A percentile compares a stretch with the other conserved stretches of the same genome.
These are phyloP conservation scores for Meloidogyne floridensis DNA, from an alignment of 1,140 invertebrate species.

Conservation along the genomic window DNA sequence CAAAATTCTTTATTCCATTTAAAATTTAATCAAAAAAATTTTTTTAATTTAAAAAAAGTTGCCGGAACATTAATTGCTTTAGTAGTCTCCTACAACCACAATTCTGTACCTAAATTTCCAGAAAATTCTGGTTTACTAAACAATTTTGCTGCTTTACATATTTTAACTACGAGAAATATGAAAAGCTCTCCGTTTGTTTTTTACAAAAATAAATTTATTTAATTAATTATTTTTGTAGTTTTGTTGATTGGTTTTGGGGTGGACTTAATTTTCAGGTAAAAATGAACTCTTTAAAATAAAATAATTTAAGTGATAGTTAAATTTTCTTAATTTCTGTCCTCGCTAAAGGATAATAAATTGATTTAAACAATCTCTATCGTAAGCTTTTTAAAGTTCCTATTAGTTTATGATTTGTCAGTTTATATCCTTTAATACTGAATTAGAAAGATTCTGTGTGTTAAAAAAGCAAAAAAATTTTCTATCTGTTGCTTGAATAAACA, in stretches of 20 bases:
- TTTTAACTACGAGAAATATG: slow-evolving; percentile 66
- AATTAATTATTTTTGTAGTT: slow-evolving; percentile 5
- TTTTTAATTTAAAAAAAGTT: slow-evolving; percentile 7
- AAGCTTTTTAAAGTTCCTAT: too few species aligned
- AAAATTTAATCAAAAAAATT: slow-evolving; percentile 2
- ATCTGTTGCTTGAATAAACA: too few species aligned
- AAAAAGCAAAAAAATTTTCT: too few species aligned
- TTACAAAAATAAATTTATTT: neutral
- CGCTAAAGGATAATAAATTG: too few species aligned
- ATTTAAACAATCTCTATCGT: too few species aligned
- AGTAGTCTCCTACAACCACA: slow-evolving; percentile 65
- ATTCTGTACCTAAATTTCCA: slow-evolving; percentile 64
- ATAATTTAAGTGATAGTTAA: too few species aligned
- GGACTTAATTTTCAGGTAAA: slow-evolving; percentile 65
- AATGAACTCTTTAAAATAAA: too few species aligned
- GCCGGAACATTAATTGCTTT: slow-evolving; percentile 58
- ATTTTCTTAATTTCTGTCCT: too few species aligned
- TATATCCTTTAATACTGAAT: too few species aligned
- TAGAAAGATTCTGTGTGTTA: too few species aligned
- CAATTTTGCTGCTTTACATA: slow-evolving; percentile 65
- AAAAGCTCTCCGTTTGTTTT: slow-evolving; percentile 50
- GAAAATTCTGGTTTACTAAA: slow-evolving; percentile 60
- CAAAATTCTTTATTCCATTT: neutral
- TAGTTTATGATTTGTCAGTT: too few species aligned
- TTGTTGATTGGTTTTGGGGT: slow-evolving; percentile 66